Conservation (phyloP, 2,888 invertebrate species). For the Caradrina kadenii region DNA sequence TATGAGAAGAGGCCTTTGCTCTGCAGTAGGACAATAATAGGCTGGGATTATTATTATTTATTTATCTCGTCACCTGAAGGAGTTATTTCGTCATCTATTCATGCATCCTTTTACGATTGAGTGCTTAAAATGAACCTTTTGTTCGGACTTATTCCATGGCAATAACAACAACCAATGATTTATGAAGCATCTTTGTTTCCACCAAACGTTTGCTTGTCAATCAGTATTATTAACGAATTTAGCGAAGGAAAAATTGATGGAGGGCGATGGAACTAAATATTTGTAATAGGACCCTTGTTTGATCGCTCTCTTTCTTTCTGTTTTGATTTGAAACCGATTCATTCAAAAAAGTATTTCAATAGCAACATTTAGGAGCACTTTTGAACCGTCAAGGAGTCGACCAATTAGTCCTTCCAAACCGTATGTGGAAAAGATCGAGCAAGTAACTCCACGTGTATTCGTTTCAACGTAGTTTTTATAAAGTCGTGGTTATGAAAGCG, state of each 20-base stretch:
- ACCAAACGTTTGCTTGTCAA: constrained; percentile 47
- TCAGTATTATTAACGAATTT: constrained; percentile 57
- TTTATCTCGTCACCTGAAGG: too few species aligned
- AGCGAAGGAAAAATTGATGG: constrained; percentile 35
- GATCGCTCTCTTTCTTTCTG: background rate
- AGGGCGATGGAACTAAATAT: constrained; percentile 29
- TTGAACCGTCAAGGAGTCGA: too few species aligned
- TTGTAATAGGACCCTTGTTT: constrained; percentile 12
- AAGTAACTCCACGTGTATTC: too few species aligned
- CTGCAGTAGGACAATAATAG: too few species aligned
- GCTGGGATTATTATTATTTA: too few species aligned
- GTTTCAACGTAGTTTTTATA: too few species aligned
- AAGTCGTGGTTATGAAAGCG: too few species aligned
- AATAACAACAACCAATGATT: constrained; percentile 49
- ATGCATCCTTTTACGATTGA: background rate
- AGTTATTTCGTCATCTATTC: background rate
- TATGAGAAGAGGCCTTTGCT: too few species aligned
- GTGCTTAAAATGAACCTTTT: constrained; percentile 19
- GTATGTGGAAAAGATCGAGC: too few species aligned
- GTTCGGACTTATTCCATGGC: background rate
- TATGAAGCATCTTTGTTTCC: constrained; percentile 55
- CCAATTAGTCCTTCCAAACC: too few species aligned
- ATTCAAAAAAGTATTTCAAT: too few species aligned
- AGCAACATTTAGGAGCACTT: too few species aligned
- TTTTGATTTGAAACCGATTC: background rate